Base-by-base conservation (phyloP, 2,113 vertebrate species). In the human region DNA sequence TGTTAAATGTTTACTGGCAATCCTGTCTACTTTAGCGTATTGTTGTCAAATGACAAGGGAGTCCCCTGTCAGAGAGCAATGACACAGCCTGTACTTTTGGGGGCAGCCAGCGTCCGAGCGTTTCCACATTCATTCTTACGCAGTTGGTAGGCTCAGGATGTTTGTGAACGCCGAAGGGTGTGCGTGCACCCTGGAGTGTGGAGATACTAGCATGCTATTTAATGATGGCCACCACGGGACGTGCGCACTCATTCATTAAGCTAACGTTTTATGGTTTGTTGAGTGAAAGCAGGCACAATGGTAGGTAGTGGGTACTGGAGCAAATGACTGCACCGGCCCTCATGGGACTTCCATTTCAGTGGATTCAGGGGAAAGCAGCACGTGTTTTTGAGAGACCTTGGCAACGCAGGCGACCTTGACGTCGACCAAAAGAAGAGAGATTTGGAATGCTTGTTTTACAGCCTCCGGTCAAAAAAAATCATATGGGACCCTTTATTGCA, bases 401-500 rank as follows among this genome's bases (percentile, higher is more conserved):
- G 43, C 73, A 89, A 89, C 20, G 84, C 64, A 66, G 68, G 75
- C 1, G 32, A 85, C 88, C 93, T 92, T 97, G 95, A 93, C 61
- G 55, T 92, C 59, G 78, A 40, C 66, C 72, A 48, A 82, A 75
- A 75, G 80, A 93, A 59, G 75, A 45, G 52, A 84, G 35, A 48
- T 59, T 88, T 91, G 68, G 76, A 83, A 72, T 13, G 59, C 48
- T 92, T 66, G 32, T 86, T 94, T 91, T 66, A 88, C 17, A 57
- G 90, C 70, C 81, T 89, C 76, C 59, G 94, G 96, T 79, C 83
- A 89, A 64, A 94, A 84, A 80, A 76, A n/a, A n/a, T 95, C 52
- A 12, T 40, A 89, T 35, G 68, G 64, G 79, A 27, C 83, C n/a
- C 72, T 89, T 86, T 75, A 70, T 40, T 86, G 83, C 50, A 94